Evolutionary conservation across 2,113 vertebrate genomes (phyloP), one percentile per base, ranked within the genome.

Genomic region (Leptodactylus fuscus): DNA sequence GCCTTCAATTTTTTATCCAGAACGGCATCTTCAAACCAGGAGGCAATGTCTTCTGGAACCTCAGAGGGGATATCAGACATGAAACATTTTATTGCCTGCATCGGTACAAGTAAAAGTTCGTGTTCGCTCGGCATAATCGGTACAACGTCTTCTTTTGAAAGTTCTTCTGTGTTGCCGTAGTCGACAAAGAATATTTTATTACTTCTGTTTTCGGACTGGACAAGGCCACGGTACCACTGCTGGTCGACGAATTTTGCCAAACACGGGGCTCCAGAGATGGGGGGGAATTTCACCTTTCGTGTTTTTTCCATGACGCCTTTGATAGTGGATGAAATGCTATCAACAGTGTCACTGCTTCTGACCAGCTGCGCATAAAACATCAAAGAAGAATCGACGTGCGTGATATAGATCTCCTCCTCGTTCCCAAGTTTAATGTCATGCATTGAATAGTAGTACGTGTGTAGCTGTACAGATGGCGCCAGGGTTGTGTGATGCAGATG

Each of bases 111-210:
- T 88, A 97, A 93, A 22, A 98, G 89, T 27, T 96, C 93, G 38
- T 90, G 91, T 12, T 96, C 95, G 88, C 96, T 93, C 60, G n/a
- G 89, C 55, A 96, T 96, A 88, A 99, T 89, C 32, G 94, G 94
- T 84, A 97, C 91, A 81, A 98, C 71, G 60, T 95, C 88, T 8
- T 93, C 92, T 51, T 89, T 88, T 10, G 92, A 89, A 53, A 96
- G 87, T 27, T 90, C 77, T 55, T 95, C 89, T 5, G 92, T 95
- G 88, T 98, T 95, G 0, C 98, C 98, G 88, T 96, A 98, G 91
- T 99, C 98, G 87, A 99, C 97, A 94, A 98, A 99, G 65, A 97
- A 94, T 20, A 98, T 92, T 49, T 92, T 78, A 13, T 88, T 87
- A 0, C 81, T 90, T 8, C 95, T 93, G 0, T 92, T 89, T 87